Evolutionary conservation across 2,113 vertebrate species (phyloP), one percentile per base, ranked within the genome.

Genomic region (Sialia sialis): DNA sequence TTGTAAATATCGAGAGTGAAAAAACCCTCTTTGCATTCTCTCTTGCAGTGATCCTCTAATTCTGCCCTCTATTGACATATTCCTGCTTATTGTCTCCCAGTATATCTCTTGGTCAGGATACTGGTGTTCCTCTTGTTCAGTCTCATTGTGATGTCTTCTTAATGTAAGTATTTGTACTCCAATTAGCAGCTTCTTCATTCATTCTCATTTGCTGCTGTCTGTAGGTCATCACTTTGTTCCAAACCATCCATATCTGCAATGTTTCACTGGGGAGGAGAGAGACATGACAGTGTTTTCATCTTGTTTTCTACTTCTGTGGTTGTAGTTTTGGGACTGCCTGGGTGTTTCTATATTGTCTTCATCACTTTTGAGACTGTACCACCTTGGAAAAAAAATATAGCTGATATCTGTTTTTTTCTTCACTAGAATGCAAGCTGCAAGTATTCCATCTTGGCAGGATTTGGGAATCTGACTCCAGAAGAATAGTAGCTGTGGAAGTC

Each of bases 91-190:
- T 97, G 80, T 93, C 90, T 95, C 94, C 88, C 93, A 91, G 87
- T 97, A 64, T 96, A 96, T 95, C 90, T 95, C 92, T 96, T 96
- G 73, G 66, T 97, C 90, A 94, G 84, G 69, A 51, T 87, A 93
- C 77, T 89, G 91, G 30, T 97, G 82, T 95, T 95, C 77, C 93
- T 88, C 88, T 94, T 95, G 78, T 94, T 39, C 76, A 96, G 59
- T 93, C 72, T 96, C 78, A 59, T 70, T 94, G 75, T 95, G 85
- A 93, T 96, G 94, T 97, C 96, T 95, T 87, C 95, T 79, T 97
- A 88, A 91, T 82, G 49, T 94, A 95, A 96, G 95, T 92, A 85
- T 78, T 95, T 96, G 92, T 89, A 55, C 64, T 96, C 85, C 39
- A 36, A 75, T 82, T 84, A 97, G 90, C 69, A 63, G 63, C 83